Conservation (phyloP, 2,888 invertebrate species). For the Ctena decussata region DNA sequence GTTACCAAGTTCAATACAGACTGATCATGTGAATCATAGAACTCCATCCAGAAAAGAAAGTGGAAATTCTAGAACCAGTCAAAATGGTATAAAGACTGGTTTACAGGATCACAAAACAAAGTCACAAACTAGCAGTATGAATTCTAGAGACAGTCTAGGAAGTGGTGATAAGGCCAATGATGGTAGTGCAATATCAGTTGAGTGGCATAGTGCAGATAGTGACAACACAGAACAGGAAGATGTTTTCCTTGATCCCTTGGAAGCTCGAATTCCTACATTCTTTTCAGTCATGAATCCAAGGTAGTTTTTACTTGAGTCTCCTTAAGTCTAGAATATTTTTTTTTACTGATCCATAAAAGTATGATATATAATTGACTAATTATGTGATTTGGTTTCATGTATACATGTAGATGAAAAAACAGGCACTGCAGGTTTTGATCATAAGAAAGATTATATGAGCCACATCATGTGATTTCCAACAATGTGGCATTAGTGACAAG, state of each 20-base stretch:
- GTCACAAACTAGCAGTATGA: not conserved
- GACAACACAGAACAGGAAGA: conserved; percentile 43
- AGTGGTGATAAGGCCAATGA: not conserved
- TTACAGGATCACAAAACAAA: not conserved
- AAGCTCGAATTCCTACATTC: conserved; percentile 77
- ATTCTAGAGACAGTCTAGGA: conserved; percentile 1
- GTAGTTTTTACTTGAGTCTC: conserved; percentile 48
- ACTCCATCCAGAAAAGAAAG: not conserved
- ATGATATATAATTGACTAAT: too few relatives aligned
- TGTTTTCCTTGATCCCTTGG: conserved; percentile 78
- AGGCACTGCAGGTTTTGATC: too few relatives aligned
- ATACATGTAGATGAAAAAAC: too few relatives aligned
- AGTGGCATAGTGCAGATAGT: not conserved
- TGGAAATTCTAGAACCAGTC: conserved; percentile 39
- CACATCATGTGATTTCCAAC: too few relatives aligned
- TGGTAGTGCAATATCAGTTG: not conserved
- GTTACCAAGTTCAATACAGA: conserved; percentile 24
- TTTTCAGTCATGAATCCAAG: conserved; percentile 76
- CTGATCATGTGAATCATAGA: conserved; percentile 16
- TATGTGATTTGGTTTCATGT: too few relatives aligned
- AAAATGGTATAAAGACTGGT: not conserved
- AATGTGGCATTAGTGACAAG: too few relatives aligned
- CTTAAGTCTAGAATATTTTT: too few relatives aligned
- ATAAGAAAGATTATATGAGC: too few relatives aligned
- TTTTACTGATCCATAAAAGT: too few relatives aligned